Base-by-base conservation (phyloP, 2,888 invertebrate genomes). In the Shargacucullia verbasci region DNA sequence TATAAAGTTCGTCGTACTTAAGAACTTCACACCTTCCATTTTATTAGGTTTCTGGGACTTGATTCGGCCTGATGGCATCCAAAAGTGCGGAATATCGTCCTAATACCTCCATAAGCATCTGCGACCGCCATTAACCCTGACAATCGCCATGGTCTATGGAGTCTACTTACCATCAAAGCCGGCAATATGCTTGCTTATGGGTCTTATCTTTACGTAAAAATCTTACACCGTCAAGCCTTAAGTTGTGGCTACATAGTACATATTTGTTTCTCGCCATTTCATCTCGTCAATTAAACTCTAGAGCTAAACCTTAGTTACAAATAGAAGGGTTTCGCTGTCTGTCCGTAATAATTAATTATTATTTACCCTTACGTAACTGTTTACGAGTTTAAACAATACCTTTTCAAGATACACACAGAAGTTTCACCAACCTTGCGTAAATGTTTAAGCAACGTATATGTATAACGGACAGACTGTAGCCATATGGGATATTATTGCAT, bases 261-360 rank as follows among this genome's bases (percentile, higher is more conserved):
- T 68, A 52, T 37, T 49, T 44, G 41, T 58, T 46, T 54, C 29
- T 48, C 38, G 15, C 38, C 48, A 41, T 70, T 68, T 50, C 20
- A 57, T 59, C 41, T 48, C 33, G 33, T 48, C 66, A 60, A 55
- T 71, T 66, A 58, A 53, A 71, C 14, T 56, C 57, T 74, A 70
- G 35, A 58, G 48, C 65, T 70, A 74, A 55, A 52, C 47, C 45
- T 70, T 53, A 59, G 37, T 63, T 63, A 73, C 35, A 69, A 54
- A 73, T 73, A 74, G 70, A 70, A 70, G 70, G 65, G 66, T 70
- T 63, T 53, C 34, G 15, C 58, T 64, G 55, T 50, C 55, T 64
- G 70, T 27, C 43, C 43, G 41, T 52, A 47, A 63, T 52, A 54
- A 70, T 56, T 43, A 49, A 44, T 55, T 73, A 73, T 54, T 62